Evolutionary conservation across 2,797 vertebrate species (phyloP).

Genomic region (Lepidocolaptes lacrymiger): DNA sequence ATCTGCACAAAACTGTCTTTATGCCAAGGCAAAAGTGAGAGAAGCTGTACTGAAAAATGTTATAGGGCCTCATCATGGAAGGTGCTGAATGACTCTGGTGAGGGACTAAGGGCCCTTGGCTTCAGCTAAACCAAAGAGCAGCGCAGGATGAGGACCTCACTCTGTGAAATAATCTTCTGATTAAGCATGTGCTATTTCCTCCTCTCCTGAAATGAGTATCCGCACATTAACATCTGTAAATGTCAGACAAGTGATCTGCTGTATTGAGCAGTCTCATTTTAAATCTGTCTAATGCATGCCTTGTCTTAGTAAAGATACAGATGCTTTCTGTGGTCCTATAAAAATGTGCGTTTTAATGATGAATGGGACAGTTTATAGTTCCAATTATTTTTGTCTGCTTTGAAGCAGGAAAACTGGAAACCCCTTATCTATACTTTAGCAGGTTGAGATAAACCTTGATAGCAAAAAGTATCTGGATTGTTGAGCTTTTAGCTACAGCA

Average conservation of each 20-base stretch:
- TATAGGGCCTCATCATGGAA: neutral
- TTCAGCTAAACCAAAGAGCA: neutral
- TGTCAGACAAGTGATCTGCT: conserved; percentile 38
- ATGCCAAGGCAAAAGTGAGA: neutral
- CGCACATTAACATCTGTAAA: conserved; percentile 42
- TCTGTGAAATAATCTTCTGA: conserved; percentile 39
- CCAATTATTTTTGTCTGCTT: conserved; percentile 72
- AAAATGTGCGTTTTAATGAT: conserved; percentile 62
- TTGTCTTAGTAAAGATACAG: conserved; percentile 54
- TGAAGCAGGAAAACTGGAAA: conserved; percentile 77
- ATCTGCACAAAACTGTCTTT: neutral
- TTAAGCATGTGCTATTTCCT: neutral
- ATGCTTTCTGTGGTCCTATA: conserved; percentile 64
- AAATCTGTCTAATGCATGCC: conserved; percentile 59
- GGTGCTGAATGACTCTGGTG: neutral
- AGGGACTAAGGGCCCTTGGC: neutral
- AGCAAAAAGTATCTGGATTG: conserved; percentile 72
- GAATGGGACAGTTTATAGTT: conserved; percentile 66
- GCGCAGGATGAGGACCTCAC: neutral
- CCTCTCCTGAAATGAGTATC: neutral
- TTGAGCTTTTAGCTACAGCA: conserved; percentile 68
- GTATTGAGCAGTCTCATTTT: conserved; percentile 4
- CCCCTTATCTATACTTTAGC: conserved; percentile 74
- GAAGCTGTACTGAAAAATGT: neutral
- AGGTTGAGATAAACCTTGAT: conserved; percentile 77